Evolutionary conservation across 2,888 invertebrate genomes (phyloP).

Genomic region (Saturnia pavonia): DNA sequence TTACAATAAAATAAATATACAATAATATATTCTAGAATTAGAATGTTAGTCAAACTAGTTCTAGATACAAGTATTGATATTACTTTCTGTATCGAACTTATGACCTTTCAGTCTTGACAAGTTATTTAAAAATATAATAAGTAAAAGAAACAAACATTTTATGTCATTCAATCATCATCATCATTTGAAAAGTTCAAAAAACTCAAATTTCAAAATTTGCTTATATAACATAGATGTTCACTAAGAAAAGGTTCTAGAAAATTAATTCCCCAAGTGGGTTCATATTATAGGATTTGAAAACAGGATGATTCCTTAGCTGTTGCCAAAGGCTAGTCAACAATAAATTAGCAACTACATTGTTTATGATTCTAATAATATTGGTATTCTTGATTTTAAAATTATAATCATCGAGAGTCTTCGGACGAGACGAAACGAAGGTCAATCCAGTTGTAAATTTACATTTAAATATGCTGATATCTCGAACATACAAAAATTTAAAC

Average conservation of each 20-base stretch:
- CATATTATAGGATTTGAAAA: too few relatives aligned
- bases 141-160: too few relatives aligned
- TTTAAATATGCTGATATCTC: slow-evolving; percentile 24
- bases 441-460: slow-evolving; percentile 32
- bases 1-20: neutral
- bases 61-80: neutral
- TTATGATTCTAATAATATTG: neutral
- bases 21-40: neutral
- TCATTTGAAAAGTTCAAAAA: too few relatives aligned
- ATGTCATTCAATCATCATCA: too few relatives aligned
- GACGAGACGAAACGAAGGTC: slow-evolving; percentile 30
- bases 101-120: neutral
- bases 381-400: slow-evolving; percentile 9
- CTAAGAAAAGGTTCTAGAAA: too few relatives aligned
- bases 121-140: too few relatives aligned
- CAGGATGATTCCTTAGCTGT: too few relatives aligned
- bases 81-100: neutral
- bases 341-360: neutral
- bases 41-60: neutral
- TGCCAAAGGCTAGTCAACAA: neutral
- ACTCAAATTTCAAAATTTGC: too few relatives aligned
- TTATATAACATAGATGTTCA: too few relatives aligned
- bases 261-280: too few relatives aligned
- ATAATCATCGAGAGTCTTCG: slow-evolving; percentile 4
- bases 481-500: slow-evolving; percentile 14